Percentiles rank a stretch among this genome's conserved stretches.
phyloP scores from a whole-genome alignment of 2,113 vertebrate genomes.

The Cheirogaleus medius region DNA sequence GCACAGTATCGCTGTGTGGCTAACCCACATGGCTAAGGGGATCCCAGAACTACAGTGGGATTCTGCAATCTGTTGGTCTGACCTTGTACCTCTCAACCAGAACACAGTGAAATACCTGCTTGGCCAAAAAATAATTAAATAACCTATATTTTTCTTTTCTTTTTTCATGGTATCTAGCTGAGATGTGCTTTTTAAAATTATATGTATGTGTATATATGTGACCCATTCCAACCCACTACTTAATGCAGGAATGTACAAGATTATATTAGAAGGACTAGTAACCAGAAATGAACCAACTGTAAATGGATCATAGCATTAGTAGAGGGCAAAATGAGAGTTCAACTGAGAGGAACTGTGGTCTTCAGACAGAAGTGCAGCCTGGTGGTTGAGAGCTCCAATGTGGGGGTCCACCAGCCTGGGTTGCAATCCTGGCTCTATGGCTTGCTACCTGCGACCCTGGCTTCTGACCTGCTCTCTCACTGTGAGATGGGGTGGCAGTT shows the following conservation, averaged over 20 bases:
- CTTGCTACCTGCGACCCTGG: background rate
- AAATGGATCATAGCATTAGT: background rate
- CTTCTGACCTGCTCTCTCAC: background rate
- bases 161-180: background rate
- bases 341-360: background rate
- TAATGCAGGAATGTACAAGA: background rate
- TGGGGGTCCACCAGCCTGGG: background rate
- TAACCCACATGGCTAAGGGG: background rate
- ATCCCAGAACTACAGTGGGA: background rate
- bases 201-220: background rate
- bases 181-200: background rate
- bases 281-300: background rate
- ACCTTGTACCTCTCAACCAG: background rate
- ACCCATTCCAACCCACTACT: background rate
- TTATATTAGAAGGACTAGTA: background rate
- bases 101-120: background rate
- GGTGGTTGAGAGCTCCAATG: background rate
- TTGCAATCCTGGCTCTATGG: background rate
- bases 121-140: background rate
- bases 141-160: background rate
- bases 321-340: background rate
- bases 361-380: fast-evolving
- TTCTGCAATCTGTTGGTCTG: background rate
- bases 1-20: background rate
- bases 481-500: background rate